A percentile compares a stretch with the other conserved stretches of the same genome.
phyloP scores from a whole-genome alignment of 1,140 invertebrate species.

The Trachelipus rathkii region DNA sequence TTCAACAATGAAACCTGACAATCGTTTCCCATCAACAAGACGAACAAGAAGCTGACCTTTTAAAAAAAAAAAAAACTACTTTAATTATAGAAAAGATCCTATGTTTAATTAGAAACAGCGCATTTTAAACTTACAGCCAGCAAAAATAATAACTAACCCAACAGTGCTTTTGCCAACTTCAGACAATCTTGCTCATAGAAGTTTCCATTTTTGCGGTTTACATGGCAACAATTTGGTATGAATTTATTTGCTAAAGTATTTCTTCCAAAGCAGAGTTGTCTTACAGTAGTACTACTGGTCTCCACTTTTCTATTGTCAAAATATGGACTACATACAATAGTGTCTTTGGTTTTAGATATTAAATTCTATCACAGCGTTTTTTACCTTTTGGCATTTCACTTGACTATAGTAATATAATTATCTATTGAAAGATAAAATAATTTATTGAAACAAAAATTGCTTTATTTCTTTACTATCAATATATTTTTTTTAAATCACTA shows the following conservation, averaged over 20 bases:
- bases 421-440: too few species aligned
- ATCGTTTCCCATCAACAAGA: conserved; percentile 54
- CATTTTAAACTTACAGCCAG: background rate
- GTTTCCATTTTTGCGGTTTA: background rate
- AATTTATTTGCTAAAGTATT: too few species aligned
- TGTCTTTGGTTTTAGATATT: background rate
- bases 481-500: too few species aligned
- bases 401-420: too few species aligned
- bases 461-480: too few species aligned
- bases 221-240: too few species aligned
- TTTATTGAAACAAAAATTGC: too few species aligned
- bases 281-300: too few species aligned
- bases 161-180: conserved; percentile 57
- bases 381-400: background rate
- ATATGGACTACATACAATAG: background rate
- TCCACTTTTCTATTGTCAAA: background rate
- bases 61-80: background rate
- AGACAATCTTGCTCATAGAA: conserved; percentile 37
- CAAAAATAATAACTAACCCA: conserved; percentile 54
- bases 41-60: conserved; percentile 58
- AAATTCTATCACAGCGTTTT: background rate
- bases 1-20: conserved; percentile 67
- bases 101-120: too few species aligned
- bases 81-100: background rate
- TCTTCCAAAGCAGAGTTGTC: too few species aligned